Conservation (phyloP, 2,113 vertebrate species). For the Paramormyrops kingsleyae region DNA sequence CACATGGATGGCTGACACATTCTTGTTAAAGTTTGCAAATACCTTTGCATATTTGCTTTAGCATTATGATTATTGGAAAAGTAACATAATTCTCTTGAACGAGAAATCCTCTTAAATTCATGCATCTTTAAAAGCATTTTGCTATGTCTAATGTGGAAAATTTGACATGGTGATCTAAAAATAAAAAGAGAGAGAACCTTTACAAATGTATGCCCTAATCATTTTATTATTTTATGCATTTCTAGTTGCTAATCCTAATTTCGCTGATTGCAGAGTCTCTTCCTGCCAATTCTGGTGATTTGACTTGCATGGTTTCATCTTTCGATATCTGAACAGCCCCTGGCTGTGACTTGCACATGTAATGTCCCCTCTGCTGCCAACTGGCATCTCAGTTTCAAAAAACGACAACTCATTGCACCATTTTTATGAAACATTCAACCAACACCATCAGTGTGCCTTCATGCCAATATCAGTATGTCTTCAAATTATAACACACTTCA, state of each 20-base stretch:
- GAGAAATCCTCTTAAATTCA: conserved; percentile 8
- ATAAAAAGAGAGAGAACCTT: neutral
- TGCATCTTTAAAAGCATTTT: conserved; percentile 1
- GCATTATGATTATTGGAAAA: neutral
- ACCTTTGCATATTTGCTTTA: neutral
- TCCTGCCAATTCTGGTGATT: neutral
- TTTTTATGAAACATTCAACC: neutral
- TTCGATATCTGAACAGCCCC: neutral
- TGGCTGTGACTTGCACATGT: neutral
- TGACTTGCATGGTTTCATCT: conserved; percentile 8
- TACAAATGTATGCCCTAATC: conserved; percentile 6
- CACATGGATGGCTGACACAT: neutral
- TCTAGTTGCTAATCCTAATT: neutral
- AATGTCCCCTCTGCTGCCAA: neutral
- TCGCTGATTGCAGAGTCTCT: neutral
- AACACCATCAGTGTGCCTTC: neutral
- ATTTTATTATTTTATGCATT: conserved; percentile 12
- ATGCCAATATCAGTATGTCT: neutral
- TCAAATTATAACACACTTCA: neutral
- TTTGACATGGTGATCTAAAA: neutral
- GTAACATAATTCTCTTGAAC: neutral
- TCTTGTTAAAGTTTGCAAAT: neutral
- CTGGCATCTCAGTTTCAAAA: neutral
- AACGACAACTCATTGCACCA: neutral
- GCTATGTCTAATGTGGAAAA: neutral